These are phyloP conservation scores for Drosophila hawaiiensis DNA, from an alignment of 2,888 invertebrate genomes.

Conservation along the genomic window DNA sequence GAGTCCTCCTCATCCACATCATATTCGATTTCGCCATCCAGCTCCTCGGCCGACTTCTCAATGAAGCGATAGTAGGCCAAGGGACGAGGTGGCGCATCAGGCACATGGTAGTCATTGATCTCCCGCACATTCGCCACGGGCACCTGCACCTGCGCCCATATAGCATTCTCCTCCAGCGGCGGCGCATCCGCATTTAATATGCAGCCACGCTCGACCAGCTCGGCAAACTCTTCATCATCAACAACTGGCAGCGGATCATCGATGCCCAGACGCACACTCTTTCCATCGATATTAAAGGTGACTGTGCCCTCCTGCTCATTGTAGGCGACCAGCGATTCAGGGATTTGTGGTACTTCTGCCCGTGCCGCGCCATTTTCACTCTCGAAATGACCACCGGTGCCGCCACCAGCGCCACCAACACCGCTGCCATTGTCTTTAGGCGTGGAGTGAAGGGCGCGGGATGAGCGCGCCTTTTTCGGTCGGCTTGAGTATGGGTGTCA, in stretches of 20 bases:
- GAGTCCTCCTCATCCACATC: slow-evolving; percentile 99
- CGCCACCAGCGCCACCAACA: slow-evolving; percentile 56
- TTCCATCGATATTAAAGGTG: slow-evolving; percentile 94
- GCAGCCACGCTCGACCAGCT: slow-evolving; percentile 82
- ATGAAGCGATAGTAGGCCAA: slow-evolving; percentile 97
- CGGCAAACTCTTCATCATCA: slow-evolving; percentile 88
- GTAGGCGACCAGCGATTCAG: slow-evolving; percentile 88
- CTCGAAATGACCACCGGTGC: slow-evolving; percentile 28
- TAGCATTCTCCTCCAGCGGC: slow-evolving; percentile 81
- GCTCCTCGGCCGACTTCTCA: slow-evolving; percentile 96
- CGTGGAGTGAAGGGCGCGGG: slow-evolving; percentile 86
- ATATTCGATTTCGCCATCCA: slow-evolving; percentile 97
- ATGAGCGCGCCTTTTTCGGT: slow-evolving; percentile 88
- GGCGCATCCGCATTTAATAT: slow-evolving; percentile 82
- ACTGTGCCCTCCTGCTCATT: slow-evolving; percentile 94
- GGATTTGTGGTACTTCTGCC: slow-evolving; percentile 67
- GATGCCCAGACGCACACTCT: slow-evolving; percentile 88
- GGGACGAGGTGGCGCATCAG: slow-evolving; percentile 93
- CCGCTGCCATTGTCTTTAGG: slow-evolving; percentile 80
- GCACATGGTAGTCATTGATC: slow-evolving; percentile 91
- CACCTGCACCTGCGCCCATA: slow-evolving; percentile 86
- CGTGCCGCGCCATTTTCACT: slow-evolving; percentile 54
- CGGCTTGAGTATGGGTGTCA: slow-evolving; percentile 88
- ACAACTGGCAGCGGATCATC: slow-evolving; percentile 90
- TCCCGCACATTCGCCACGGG: slow-evolving; percentile 90